These are phyloP conservation scores for Rhysida immarginata DNA, from an alignment of 1,140 invertebrate species.

Conservation along the genomic window DNA sequence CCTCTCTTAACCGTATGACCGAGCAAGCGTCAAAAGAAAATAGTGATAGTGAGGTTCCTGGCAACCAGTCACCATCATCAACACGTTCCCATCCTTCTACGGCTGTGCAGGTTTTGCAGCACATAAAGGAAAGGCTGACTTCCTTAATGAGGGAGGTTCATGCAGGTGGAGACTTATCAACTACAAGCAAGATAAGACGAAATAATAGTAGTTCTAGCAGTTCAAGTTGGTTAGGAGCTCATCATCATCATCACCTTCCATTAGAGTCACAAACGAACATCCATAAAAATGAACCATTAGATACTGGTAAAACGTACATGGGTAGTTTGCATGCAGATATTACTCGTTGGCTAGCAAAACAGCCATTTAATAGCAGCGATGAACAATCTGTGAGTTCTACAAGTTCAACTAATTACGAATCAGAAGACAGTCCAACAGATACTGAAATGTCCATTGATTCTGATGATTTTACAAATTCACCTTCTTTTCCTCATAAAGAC, in stretches of 20 bases:
- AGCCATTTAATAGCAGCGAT: constrained; percentile 11
- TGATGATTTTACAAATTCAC: constrained; percentile 9
- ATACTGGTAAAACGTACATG: background rate
- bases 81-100: constrained; percentile 70
- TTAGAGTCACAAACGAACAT: background rate
- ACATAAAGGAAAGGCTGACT: constrained; percentile 73
- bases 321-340: constrained; percentile 4
- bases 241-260: background rate
- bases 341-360: constrained; percentile 3
- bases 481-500: background rate
- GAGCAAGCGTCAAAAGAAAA: constrained; percentile 14
- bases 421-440: constrained; percentile 24
- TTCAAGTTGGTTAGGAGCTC: constrained; percentile 1
- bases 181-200: constrained; percentile 20
- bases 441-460: constrained; percentile 23
- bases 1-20: constrained; percentile 34
- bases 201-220: constrained; percentile 6
- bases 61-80: constrained; percentile 27
- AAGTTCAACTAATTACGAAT: constrained; percentile 17
- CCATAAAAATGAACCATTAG: background rate
- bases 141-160: constrained; percentile 85
- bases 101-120: constrained; percentile 70
- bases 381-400: constrained; percentile 19
- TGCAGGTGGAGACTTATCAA: constrained; percentile 27
- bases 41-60: background rate